Evolutionary conservation across 2,797 vertebrate species (phyloP).

Genomic region (Pachyuromys duprasi): DNA sequence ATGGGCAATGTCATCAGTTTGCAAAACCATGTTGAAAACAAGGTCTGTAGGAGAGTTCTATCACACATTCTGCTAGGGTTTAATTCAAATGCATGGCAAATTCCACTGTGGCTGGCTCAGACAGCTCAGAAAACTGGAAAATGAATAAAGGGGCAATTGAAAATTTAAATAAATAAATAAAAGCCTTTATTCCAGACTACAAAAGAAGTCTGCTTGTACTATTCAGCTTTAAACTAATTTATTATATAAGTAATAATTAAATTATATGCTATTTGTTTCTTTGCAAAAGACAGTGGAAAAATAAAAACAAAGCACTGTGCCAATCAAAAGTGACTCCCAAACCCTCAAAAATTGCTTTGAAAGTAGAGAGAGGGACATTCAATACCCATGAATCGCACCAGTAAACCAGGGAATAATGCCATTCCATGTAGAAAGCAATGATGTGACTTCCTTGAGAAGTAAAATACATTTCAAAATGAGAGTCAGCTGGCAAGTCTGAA

Average conservation of each 20-base stretch:
- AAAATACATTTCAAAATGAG: conserved; percentile 15
- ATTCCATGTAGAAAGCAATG: neutral
- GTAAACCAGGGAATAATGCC: neutral
- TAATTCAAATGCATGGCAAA: neutral
- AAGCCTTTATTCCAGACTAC: neutral
- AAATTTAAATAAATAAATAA: neutral
- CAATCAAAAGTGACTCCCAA: conserved; percentile 24
- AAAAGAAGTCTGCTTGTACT: conserved; percentile 9
- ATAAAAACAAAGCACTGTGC: neutral
- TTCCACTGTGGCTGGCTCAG: neutral
- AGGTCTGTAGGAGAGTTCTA: neutral
- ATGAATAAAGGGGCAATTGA: neutral
- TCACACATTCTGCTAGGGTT: neutral
- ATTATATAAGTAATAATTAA: conserved; percentile 13
- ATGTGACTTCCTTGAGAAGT: conserved; percentile 6
- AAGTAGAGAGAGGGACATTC: neutral
- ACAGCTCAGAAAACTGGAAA: neutral
- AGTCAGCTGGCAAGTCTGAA: neutral
- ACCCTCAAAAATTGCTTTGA: neutral
- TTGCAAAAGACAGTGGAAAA: neutral
- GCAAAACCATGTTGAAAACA: neutral
- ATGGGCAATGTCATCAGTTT: neutral
- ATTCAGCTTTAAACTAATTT: conserved; percentile 16
- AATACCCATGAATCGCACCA: neutral
- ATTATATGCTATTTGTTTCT: conserved; percentile 29